Evolutionary conservation across 2,888 invertebrate species (phyloP), one percentile per base, ranked within the genome.

Genomic region (Caenorhabditis sp.): DNA sequence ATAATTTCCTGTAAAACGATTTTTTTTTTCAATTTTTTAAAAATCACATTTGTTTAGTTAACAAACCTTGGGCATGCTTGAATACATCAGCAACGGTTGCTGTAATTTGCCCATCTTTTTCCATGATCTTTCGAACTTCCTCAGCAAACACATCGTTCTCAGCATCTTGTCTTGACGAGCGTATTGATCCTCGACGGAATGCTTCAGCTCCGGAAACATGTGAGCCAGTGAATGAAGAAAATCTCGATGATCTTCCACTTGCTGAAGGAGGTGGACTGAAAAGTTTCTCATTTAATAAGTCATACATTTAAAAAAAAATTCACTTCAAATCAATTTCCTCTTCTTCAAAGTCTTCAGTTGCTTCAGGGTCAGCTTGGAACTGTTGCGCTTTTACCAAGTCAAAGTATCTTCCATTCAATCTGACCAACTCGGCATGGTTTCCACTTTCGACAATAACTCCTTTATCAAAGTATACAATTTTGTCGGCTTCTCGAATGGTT

Each of bases 401-500:
- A 0, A 70, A 70, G 38, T 77, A 77, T 61, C 66, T 63, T 31
- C 81, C 78, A 17, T 71, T 78, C 10, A 80, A 62, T 4, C 63
- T 67, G n/a, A 79, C 76, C 7, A 82, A 38, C n/a, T 77, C 80
- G 26, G 67, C 59, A 64, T 82, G 82, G 23, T 59, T 72, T 31
- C 78, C 76, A 59, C 58, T 64, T 61, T 84, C 84, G 1, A 78
- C 79, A 21, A 84, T 79, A 0, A 74, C 70, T 49, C 80, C 80
- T 10, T 74, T 72, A 10, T 80, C 80, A 38, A 80, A 70, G 23
- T 71, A 74, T 0, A 80, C 76, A 57, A 80, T 80, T 38, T 73
- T 68, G 23, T 77, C 80, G 14, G 80, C 80, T 63, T 76, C 73
- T 21, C 70, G 57, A 8, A 80, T 72, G 1, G 80, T 80, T 0